A percentile compares a stretch with the other conserved stretches of the same genome.
phyloP scores from a whole-genome alignment of 1,140 invertebrate genomes.

The Camponotus vicinus region DNA sequence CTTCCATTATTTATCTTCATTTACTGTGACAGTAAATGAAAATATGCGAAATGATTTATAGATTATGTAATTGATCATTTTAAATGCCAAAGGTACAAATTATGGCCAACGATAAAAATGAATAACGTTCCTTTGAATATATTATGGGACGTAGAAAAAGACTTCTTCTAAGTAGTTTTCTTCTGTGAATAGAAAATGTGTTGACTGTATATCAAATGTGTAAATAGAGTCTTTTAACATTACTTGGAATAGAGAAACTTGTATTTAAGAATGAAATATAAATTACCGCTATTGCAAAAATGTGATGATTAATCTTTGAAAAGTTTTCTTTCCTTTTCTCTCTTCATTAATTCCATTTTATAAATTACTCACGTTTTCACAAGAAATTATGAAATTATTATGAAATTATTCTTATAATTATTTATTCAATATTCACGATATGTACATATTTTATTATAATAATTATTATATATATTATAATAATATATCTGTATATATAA shows the following conservation, averaged over 20 bases:
- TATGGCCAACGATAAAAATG: conserved; percentile 26
- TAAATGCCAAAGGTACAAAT: conserved; percentile 24
- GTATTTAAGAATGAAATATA: conserved; percentile 63
- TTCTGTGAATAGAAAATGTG: conserved; percentile 55
- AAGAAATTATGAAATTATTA: not conserved
- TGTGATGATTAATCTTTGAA: not conserved
- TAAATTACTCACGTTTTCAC: not conserved
- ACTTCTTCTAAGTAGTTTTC: conserved; percentile 48
- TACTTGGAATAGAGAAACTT: conserved; percentile 51
- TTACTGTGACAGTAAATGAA: not conserved
- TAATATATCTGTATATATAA: not conserved
- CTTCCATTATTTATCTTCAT: conserved; percentile 41
- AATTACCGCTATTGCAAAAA: conserved; percentile 50
- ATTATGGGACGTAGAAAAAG: conserved; percentile 2
- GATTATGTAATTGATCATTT: conserved; percentile 19
- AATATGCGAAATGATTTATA: conserved; percentile 1
- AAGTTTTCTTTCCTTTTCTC: not conserved
- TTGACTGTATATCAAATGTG: conserved; percentile 57
- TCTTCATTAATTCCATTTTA: not conserved
- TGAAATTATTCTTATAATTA: not conserved
- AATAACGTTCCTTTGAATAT: not conserved
- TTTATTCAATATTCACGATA: not conserved
- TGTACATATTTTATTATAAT: not conserved
- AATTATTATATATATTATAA: not conserved
- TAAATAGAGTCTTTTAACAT: conserved; percentile 62